phyloP scores from a whole-genome alignment of 2,888 invertebrate species.

The Ophioninae sp. region DNA sequence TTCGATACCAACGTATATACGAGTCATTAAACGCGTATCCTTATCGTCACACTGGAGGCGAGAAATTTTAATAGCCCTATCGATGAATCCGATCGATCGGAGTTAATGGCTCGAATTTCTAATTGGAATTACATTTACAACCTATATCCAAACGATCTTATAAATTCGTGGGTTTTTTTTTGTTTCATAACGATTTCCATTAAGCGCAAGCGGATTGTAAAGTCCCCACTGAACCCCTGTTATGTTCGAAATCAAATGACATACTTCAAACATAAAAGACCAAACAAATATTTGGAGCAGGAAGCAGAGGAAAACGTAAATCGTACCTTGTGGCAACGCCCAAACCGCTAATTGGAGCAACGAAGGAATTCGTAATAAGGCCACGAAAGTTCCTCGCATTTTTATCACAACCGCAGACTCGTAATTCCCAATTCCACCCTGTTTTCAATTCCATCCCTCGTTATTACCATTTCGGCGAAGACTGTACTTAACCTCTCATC shows the following conservation, averaged over 20 bases:
- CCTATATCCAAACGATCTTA: not conserved
- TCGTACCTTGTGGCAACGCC: not conserved
- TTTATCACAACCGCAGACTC: not conserved
- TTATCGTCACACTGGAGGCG: constrained; percentile 8
- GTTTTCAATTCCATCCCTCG: not conserved
- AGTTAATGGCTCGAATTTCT: not conserved
- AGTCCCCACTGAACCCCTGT: not conserved
- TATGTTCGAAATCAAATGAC: not conserved
- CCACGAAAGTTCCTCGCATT: not conserved
- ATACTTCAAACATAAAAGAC: not conserved
- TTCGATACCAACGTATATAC: constrained; percentile 2
- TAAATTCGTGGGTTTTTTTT: not conserved
- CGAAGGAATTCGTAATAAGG: not conserved
- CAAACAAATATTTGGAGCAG: not conserved
- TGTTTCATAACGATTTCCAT: not conserved
- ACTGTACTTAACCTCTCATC: constrained; percentile 22
- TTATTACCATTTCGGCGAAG: constrained; percentile 47
- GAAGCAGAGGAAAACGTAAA: not conserved
- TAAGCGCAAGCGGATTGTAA: not conserved
- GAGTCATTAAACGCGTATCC: constrained; percentile 25
- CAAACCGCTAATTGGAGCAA: not conserved
- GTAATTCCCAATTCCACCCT: not conserved
- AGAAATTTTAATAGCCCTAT: constrained; percentile 1
- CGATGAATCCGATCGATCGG: not conserved
- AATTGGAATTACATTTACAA: not conserved